phyloP scores from a whole-genome alignment of 2,113 vertebrate species.

The Anseranas semipalmata region DNA sequence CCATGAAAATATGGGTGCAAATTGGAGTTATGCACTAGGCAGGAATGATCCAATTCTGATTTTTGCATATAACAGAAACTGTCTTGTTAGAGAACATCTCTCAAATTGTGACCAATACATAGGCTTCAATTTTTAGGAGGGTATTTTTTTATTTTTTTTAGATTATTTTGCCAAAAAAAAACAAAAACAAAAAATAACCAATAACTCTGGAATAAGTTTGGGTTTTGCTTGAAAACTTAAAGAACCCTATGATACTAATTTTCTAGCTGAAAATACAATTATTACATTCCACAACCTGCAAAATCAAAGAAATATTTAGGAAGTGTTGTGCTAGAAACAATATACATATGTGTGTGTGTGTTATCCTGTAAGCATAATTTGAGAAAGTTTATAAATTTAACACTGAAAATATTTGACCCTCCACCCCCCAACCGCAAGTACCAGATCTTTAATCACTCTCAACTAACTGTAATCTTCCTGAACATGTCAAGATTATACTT shows the following conservation, averaged over 20 bases:
- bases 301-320: background rate
- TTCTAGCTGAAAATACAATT: background rate
- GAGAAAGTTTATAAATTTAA: background rate
- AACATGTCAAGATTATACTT: background rate
- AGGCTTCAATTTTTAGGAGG: background rate
- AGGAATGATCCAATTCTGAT: background rate
- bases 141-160: background rate
- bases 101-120: background rate
- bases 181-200: background rate
- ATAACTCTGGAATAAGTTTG: background rate
- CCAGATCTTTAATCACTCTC: background rate
- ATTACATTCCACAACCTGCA: background rate
- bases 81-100: background rate
- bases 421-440: too few relatives aligned
- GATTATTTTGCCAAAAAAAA: background rate
- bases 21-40: background rate
- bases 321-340: background rate
- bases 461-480: background rate
- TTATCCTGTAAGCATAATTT: background rate
- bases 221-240: background rate
- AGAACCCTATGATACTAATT: background rate
- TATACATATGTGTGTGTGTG: too few relatives aligned
- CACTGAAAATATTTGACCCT: background rate
- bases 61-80: background rate
- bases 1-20: background rate